Conservation (phyloP, 1,140 invertebrate genomes). For the Euura saliciscinereae region DNA sequence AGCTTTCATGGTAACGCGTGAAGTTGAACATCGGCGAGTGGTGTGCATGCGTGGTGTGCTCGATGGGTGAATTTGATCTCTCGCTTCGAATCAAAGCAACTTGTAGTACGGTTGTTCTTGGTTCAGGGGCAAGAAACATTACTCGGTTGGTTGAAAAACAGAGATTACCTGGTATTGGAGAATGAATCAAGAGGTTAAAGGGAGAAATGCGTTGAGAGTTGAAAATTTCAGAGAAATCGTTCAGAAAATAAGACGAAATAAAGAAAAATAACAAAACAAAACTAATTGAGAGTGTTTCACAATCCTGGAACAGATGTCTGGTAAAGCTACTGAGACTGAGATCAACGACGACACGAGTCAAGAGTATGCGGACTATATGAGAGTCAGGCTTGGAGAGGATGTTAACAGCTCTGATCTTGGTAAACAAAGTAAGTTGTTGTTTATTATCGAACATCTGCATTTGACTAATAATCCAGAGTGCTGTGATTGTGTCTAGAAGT, state of each 20-base stretch:
- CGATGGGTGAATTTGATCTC: conserved; percentile 27
- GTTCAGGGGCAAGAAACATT: conserved; percentile 35
- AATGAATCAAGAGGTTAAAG: conserved; percentile 19
- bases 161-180: conserved; percentile 27
- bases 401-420: not conserved
- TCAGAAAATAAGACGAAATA: not conserved
- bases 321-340: not conserved
- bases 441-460: conserved; percentile 13
- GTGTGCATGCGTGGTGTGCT: too few species aligned
- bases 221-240: conserved; percentile 1
- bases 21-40: too few species aligned
- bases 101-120: conserved; percentile 26
- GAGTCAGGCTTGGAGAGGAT: conserved; percentile 22
- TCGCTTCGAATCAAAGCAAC: conserved; percentile 23
- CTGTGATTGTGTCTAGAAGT: conserved; percentile 17
- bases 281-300: conserved; percentile 33
- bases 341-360: conserved; percentile 16
- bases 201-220: conserved; percentile 17
- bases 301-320: conserved; percentile 31
- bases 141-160: conserved; percentile 15
- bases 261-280: conserved; percentile 15
- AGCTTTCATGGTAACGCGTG: too few species aligned
- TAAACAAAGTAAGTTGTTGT: conserved; percentile 22
- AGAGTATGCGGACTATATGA: conserved; percentile 33
- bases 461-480: conserved; percentile 27